Evolutionary conservation across 2,888 invertebrate genomes (phyloP).

Genomic region (Acleris emargana): DNA sequence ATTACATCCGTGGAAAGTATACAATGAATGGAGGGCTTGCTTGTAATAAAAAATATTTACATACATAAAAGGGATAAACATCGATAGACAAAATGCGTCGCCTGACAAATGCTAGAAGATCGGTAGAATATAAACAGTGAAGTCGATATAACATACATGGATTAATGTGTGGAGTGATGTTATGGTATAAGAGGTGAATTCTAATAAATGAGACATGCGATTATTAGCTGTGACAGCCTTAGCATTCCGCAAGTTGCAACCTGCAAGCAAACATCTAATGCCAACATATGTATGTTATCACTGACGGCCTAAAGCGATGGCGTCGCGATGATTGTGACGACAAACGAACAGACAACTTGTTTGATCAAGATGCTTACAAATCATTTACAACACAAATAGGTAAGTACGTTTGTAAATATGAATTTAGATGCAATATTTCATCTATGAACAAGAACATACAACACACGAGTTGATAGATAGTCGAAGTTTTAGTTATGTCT

Average conservation of each 20-base stretch:
- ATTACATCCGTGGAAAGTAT: constrained; percentile 54
- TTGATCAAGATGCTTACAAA: neutral
- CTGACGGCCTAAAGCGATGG: constrained; percentile 20
- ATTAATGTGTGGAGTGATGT: constrained; percentile 67
- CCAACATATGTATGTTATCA: constrained; percentile 31
- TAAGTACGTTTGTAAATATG: neutral
- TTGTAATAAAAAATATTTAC: constrained; percentile 35
- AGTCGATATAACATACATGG: constrained; percentile 73
- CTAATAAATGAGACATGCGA: constrained; percentile 68
- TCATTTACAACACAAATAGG: constrained; percentile 2
- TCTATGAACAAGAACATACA: neutral
- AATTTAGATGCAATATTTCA: constrained; percentile 1
- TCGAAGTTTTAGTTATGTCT: constrained; percentile 25
- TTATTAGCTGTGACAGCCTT: constrained; percentile 52
- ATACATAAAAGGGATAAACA: constrained; percentile 42
- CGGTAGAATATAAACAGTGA: constrained; percentile 53
- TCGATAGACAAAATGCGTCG: constrained; percentile 79
- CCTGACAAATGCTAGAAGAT: constrained; percentile 88
- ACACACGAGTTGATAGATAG: neutral
- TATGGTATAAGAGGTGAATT: constrained; percentile 74
- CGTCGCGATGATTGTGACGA: constrained; percentile 18
- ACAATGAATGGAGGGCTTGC: constrained; percentile 38
- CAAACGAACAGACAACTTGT: constrained; percentile 6
- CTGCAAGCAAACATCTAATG: constrained; percentile 62
- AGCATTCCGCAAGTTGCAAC: constrained; percentile 47